Evolutionary conservation across 2,113 vertebrate genomes (phyloP).

Genomic region (Tupaia tana): DNA sequence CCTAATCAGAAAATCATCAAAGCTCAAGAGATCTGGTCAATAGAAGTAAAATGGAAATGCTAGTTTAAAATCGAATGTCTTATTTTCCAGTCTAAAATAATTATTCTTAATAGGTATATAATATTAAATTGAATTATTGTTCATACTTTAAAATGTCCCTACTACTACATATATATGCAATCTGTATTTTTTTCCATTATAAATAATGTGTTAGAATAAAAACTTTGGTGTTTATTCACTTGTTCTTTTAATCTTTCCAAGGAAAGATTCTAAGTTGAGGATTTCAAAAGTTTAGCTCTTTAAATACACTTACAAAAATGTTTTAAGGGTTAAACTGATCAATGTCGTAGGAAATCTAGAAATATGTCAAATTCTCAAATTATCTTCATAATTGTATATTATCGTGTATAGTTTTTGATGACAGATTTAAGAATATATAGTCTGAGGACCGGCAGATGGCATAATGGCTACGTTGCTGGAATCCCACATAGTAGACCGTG

Average conservation of each 20-base stretch:
- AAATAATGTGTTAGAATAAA: background rate
- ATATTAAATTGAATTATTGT: background rate
- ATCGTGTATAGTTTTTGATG: background rate
- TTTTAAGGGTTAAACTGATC: background rate
- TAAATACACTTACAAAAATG: background rate
- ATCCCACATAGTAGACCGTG: too few relatives aligned
- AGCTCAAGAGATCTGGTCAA: background rate
- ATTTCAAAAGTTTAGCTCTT: background rate
- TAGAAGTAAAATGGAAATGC: background rate
- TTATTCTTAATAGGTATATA: background rate
- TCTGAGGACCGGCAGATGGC: background rate
- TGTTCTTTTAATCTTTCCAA: slow-evolving; percentile 30
- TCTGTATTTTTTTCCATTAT: background rate
- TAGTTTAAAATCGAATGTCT: background rate
- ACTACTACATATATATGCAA: background rate
- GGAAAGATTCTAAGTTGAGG: background rate
- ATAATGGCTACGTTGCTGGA: too few relatives aligned
- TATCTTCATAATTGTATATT: background rate
- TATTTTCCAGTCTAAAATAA: background rate
- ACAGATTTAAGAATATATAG: background rate
- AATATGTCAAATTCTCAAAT: background rate
- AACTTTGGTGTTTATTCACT: background rate
- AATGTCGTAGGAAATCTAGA: background rate
- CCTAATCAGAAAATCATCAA: background rate
- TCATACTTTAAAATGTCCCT: background rate